Evolutionary conservation across 92 coral and sea anemone genomes (phyloP), one percentile per base, ranked within the genome.

Genomic region (Epizoanthus ramosus): DNA sequence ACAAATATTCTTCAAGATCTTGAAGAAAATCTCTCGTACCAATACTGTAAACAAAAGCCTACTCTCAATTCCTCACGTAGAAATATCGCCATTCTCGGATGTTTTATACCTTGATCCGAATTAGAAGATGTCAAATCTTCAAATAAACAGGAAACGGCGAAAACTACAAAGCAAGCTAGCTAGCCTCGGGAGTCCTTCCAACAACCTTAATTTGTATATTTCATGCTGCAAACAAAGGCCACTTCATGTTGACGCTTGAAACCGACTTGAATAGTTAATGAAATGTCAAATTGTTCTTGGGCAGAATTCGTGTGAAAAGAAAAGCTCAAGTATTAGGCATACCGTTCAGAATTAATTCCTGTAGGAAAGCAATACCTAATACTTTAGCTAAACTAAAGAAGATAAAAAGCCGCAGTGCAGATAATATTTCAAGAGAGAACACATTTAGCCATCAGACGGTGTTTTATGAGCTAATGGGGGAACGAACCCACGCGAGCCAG

Each of bases 141-240:
- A 9, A 8, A 76, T 39, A 74, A 77, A 77, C 82, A 77, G 82
- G 82, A 77, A 77, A 61, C 57, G 71, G 71, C 57, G 52, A 66
- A 77, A 41, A 47, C 28, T 9, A 23, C 68, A 75, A 58, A 74
- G 50, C 28, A 57, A 61, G 15, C 45, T 60, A 19, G 82, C 82
- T 60, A 12, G 82, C 82, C 82, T 61, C 71, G 16, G 82, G 82
- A 60, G 19, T 43, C 15, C 28, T 61, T 76, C 69, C 52, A 76
- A 17, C 9, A 35, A 35, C 35, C 63, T 59, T 41, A 19, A 61
- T 41, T 37, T 14, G 63, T 61, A 39, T 19, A 60, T 39, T 39
- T 77, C 69, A 77, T 18, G 52, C 25, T n/a, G 54, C 50, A 77
- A 77, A 53, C 63, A 61, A 56, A 24, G 68, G 47, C 39, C 33